phyloP scores from a whole-genome alignment of 2,797 vertebrate species.

The Enteromius thamalakanensis region DNA sequence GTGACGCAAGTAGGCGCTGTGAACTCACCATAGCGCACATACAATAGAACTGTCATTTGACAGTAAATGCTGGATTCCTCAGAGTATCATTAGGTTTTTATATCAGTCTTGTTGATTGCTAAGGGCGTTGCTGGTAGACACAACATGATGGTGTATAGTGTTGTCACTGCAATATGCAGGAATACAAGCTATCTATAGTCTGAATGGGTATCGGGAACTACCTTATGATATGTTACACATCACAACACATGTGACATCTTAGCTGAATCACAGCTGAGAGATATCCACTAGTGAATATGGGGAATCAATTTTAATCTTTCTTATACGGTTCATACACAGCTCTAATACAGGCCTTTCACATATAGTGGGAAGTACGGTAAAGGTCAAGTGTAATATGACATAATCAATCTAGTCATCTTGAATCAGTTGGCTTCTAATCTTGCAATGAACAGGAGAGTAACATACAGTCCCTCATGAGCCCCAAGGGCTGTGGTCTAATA shows the following conservation, averaged over 20 bases:
- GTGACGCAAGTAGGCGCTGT: conserved; percentile 31
- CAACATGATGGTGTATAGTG: neutral
- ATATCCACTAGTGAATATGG: neutral
- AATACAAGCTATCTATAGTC: neutral
- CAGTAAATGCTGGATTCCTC: neutral
- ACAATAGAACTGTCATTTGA: conserved; percentile 6
- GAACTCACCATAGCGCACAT: conserved; percentile 18
- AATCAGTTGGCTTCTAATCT: conserved; percentile 10
- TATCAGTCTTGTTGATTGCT: neutral
- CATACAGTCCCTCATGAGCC: neutral
- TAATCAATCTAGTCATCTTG: conserved; percentile 6
- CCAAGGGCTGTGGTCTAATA: conserved; percentile 17
- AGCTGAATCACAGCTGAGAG: neutral
- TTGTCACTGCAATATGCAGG: neutral
- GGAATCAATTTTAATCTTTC: neutral
- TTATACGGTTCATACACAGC: neutral
- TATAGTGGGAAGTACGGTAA: neutral
- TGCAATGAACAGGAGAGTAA: neutral
- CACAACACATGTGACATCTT: neutral
- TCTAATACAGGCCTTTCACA: neutral
- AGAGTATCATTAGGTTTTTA: conserved; percentile 6
- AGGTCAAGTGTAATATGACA: neutral
- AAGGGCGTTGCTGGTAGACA: neutral
- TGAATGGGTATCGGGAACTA: neutral
- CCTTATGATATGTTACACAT: neutral